Evolutionary conservation across 2,113 vertebrate genomes (phyloP).

Genomic region (Paedocypris sp.): DNA sequence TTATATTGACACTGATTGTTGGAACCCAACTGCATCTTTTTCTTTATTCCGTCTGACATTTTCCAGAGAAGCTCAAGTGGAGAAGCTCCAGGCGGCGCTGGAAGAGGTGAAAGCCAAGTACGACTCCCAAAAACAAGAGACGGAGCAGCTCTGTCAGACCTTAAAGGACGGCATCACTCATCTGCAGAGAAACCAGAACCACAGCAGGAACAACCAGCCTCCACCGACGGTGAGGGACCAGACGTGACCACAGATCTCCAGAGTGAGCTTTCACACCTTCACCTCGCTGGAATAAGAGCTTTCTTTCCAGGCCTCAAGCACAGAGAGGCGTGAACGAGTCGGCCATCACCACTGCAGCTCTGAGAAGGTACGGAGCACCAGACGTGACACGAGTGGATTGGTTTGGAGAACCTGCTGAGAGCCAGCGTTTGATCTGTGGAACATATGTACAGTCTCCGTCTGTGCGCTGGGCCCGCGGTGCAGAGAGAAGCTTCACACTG

Average conservation of each 20-base stretch:
- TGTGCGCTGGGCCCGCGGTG: not conserved
- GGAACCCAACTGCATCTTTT: not conserved
- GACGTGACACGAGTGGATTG: not conserved
- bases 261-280: not conserved
- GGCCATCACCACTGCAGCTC: constrained; percentile 31
- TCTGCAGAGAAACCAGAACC: constrained; percentile 42
- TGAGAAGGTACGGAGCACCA: constrained; percentile 22
- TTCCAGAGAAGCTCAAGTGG: constrained; percentile 48
- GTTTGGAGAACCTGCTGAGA: not conserved
- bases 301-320: constrained; percentile 16
- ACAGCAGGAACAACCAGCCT: no score
- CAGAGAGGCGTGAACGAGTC: constrained; percentile 9
- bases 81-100: constrained; percentile 42
- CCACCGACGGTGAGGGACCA: no score
- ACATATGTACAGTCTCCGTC: not conserved
- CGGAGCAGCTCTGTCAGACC: constrained; percentile 57
- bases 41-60: not conserved
- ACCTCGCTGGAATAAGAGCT: not conserved
- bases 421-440: not conserved
- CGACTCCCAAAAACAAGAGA: constrained; percentile 54
- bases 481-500: constrained; percentile 1
- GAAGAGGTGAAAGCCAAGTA: constrained; percentile 50
- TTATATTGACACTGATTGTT: no score
- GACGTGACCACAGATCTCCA: no score
- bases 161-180: constrained; percentile 49